Percentiles rank a stretch among this genome's conserved stretches.
Evolutionary conservation across 2,888 invertebrate species (phyloP).

Genomic region (Polietes domitor): DNA sequence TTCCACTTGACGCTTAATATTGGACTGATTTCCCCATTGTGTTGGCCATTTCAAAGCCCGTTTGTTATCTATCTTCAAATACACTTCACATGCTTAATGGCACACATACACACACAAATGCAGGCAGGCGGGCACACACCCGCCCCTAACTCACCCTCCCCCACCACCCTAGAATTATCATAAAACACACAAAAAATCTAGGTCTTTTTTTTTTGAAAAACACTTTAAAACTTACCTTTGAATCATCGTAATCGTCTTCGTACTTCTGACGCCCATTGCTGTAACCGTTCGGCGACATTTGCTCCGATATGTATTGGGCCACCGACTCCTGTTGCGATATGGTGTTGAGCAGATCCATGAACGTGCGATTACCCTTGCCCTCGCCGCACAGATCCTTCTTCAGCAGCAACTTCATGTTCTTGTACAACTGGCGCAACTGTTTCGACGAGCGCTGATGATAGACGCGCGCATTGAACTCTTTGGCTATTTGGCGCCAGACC

Average conservation of each 20-base stretch:
- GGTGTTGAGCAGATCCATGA: conserved; percentile 79
- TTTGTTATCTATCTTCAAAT: conserved; percentile 30
- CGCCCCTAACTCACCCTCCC: not conserved
- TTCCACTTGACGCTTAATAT: conserved; percentile 27
- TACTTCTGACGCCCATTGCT: conserved; percentile 71
- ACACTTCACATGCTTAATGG: conserved; percentile 16
- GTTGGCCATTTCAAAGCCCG: conserved; percentile 28
- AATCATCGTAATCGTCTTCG: conserved; percentile 78
- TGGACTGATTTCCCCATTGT: conserved; percentile 6
- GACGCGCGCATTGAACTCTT: conserved; percentile 79
- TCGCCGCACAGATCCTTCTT: conserved; percentile 80
- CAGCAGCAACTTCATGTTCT: conserved; percentile 80
- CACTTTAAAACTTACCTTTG: conserved; percentile 74
- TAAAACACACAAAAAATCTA: not conserved
- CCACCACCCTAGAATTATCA: too few species aligned
- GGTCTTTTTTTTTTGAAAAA: not conserved
- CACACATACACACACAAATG: not conserved
- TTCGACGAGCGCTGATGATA: conserved; percentile 80
- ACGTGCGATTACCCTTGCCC: conserved; percentile 77
- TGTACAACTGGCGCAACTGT: conserved; percentile 80
- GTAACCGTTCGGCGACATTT: conserved; percentile 75
- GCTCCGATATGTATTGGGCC: conserved; percentile 77
- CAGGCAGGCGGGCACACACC: not conserved
- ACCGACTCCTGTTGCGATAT: conserved; percentile 79
- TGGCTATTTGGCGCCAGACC: conserved; percentile 80